Evolutionary conservation across 2,113 vertebrate genomes (phyloP).

Genomic region (Stictonetta naevosa): DNA sequence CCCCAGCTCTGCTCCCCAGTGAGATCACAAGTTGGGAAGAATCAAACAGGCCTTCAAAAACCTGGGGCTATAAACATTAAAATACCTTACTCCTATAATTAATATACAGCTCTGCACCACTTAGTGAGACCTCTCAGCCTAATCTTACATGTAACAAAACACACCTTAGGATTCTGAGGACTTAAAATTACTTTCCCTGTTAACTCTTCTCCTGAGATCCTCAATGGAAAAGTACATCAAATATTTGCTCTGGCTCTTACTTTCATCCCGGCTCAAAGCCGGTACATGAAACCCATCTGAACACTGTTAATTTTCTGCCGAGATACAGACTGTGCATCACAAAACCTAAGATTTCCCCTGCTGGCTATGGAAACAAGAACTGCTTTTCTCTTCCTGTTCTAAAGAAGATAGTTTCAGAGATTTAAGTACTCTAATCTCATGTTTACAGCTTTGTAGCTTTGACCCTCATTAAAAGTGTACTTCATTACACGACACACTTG

Average conservation of each 20-base stretch:
- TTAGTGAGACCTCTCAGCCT: conserved; percentile 11
- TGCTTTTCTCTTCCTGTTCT: background rate
- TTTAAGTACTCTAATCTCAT: background rate
- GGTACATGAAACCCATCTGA: conserved; percentile 23
- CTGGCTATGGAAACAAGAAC: background rate
- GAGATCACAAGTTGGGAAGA: background rate
- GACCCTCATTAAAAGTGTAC: conserved; percentile 7
- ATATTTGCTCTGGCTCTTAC: background rate
- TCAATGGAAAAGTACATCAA: conserved; percentile 13
- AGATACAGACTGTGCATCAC: background rate
- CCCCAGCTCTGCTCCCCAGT: background rate
- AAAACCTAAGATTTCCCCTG: background rate
- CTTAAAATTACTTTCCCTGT: conserved; percentile 6
- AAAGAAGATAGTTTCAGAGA: background rate
- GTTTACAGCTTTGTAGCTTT: background rate
- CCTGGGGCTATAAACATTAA: background rate
- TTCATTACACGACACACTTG: background rate
- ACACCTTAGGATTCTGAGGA: background rate
- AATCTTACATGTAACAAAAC: background rate
- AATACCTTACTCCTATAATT: background rate
- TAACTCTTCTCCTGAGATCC: conserved; percentile 39
- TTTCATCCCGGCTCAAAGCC: conserved; percentile 9
- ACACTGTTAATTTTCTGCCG: conserved; percentile 13
- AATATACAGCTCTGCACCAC: background rate
- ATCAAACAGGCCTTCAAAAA: conserved; percentile 19